Evolutionary conservation across 2,888 invertebrate genomes (phyloP).

Genomic region (Scaptomyza caliginosa): DNA sequence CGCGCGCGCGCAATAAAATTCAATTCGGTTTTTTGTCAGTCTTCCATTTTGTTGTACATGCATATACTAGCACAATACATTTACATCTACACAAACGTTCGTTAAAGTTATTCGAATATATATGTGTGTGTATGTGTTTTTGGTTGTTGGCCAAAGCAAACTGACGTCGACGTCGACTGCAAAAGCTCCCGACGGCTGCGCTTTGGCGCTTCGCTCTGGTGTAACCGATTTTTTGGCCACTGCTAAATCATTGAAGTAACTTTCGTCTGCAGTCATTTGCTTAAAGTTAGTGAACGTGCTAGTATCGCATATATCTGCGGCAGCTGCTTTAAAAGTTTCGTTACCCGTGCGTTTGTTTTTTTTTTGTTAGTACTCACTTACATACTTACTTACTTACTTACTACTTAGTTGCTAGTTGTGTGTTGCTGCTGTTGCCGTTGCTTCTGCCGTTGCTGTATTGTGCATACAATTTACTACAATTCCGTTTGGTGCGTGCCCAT

Average conservation of each 20-base stretch:
- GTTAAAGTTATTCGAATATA: not conserved
- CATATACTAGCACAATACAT: not conserved
- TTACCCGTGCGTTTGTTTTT: conserved; percentile 2
- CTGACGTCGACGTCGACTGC: conserved; percentile 39
- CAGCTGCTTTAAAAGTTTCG: conserved; percentile 47
- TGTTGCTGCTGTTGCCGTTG: conserved; percentile 10
- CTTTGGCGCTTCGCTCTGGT: conserved; percentile 56
- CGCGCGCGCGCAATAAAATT: conserved; percentile 59
- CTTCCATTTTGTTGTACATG: conserved; percentile 24
- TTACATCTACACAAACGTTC: not conserved
- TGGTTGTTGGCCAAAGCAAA: conserved; percentile 39
- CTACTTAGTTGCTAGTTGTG: conserved; percentile 4
- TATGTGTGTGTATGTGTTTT: conserved; percentile 16
- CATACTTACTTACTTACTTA: conserved; percentile 44
- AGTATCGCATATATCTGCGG: conserved; percentile 80
- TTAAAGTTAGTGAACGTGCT: conserved; percentile 84
- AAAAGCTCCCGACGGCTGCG: conserved; percentile 60
- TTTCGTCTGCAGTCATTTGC: conserved; percentile 84
- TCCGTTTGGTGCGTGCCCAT: conserved; percentile 34
- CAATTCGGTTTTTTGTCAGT: conserved; percentile 54
- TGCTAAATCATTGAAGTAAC: conserved; percentile 83
- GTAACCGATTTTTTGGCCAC: conserved; percentile 81
- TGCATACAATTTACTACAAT: conserved; percentile 12
- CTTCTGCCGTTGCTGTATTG: conserved; percentile 9
- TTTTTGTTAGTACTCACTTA: conserved; percentile 5